Base-by-base conservation (phyloP, 2,888 invertebrate species). In the Maniola hyperantus region DNA sequence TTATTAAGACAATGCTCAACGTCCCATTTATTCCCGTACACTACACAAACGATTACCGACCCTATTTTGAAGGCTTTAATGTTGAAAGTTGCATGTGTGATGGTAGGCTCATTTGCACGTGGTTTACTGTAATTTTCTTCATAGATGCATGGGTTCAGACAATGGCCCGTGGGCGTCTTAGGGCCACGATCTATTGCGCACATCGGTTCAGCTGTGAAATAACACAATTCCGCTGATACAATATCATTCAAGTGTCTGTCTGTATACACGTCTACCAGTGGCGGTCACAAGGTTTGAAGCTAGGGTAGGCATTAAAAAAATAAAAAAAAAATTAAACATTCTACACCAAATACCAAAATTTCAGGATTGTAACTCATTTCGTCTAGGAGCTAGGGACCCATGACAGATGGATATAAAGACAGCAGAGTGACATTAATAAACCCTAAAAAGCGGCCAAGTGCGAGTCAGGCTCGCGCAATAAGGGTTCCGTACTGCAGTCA, bases 111-210 rank as follows among this genome's bases (percentile, higher is more conserved):
- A 69, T 67, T 69, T 65, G 67, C 64, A 65, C 69, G 64, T 69
- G 65, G 69, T 65, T 70, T 63, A 50, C 39, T 67, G 65, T 71
- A 69, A 66, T 68, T 68, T 68, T 66, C 63, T 71, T 68, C 70
- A 63, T 68, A 68, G 70, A 65, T 64, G 64, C 70, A 63, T 63
- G 53, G 69, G 64, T 69, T 71, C 67, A 64, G 70, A 82, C 80
- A 83, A 81, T 79, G 69, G 76, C 63, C 71, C 70, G 83, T 83
- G 75, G 83, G 83, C 80, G 82, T 77, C 74, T 8, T 61, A 71
- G 77, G 80, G 83, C 82, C 81, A 79, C 79, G 79, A 79, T 74
- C 75, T 79, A 72, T 75, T 79, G 78, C 81, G 73, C 73, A 67
- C 68, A 71, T 71, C 67, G 70, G 65, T 68, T 69, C 60, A 62